Conservation (phyloP, 2,888 invertebrate species). For the Lycocerus yunnanus region DNA sequence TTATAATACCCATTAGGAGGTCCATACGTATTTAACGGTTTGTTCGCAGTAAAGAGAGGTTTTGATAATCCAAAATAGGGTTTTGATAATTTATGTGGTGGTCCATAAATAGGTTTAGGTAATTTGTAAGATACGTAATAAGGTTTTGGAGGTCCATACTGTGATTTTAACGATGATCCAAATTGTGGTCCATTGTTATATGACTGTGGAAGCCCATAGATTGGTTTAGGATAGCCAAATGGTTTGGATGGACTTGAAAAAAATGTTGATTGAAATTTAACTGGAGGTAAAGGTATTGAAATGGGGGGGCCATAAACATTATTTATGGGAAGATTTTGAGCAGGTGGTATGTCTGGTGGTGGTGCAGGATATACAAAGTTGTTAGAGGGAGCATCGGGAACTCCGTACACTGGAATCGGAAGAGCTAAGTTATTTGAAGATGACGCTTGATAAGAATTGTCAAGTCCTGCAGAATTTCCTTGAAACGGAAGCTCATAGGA, state of each 20-base stretch:
- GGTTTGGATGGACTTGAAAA: slow-evolving; percentile 41
- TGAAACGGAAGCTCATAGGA: slow-evolving; percentile 63
- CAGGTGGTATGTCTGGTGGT: slow-evolving; percentile 56
- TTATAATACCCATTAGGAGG: slow-evolving; percentile 44
- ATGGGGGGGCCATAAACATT: slow-evolving; percentile 33
- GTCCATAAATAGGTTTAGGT: slow-evolving; percentile 10
- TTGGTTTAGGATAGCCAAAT: slow-evolving; percentile 50
- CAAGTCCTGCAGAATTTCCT: slow-evolving; percentile 60
- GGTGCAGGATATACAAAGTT: slow-evolving; percentile 56
- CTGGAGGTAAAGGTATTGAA: slow-evolving; percentile 27
- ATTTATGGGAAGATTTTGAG: slow-evolving; percentile 35
- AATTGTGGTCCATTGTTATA: slow-evolving; percentile 21
- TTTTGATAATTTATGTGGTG: slow-evolving; percentile 7
- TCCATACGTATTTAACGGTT: slow-evolving; percentile 41
- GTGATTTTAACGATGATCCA: slow-evolving; percentile 44
- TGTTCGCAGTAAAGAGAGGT: not conserved
- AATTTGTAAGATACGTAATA: slow-evolving; percentile 52
- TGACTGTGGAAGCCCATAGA: slow-evolving; percentile 60
- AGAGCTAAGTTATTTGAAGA: slow-evolving; percentile 55
- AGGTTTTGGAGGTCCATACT: slow-evolving; percentile 52
- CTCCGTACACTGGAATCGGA: slow-evolving; percentile 65
- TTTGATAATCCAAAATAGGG: not conserved
- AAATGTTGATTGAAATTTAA: slow-evolving; percentile 33
- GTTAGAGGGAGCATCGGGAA: slow-evolving; percentile 58
- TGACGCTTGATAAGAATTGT: slow-evolving; percentile 48